Evolutionary conservation across 2,888 invertebrate species (phyloP).

Genomic region (Malthinus flaveolus): DNA sequence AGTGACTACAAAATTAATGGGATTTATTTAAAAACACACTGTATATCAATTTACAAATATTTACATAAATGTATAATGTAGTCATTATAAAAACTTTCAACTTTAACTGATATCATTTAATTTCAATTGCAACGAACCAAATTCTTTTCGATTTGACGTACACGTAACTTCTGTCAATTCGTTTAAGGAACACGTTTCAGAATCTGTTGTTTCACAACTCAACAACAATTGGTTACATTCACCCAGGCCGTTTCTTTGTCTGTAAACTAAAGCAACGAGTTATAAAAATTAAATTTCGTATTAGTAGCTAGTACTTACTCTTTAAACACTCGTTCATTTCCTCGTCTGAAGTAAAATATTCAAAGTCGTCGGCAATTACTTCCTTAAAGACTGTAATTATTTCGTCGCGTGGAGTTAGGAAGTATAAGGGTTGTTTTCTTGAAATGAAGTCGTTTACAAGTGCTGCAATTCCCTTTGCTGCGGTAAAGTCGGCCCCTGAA

Average conservation of each 20-base stretch:
- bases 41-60: too few species aligned
- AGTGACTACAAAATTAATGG: too few species aligned
- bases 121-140: too few species aligned
- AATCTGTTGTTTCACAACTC: constrained; percentile 13
- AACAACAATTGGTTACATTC: constrained; percentile 22
- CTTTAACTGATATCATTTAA: too few species aligned
- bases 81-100: too few species aligned
- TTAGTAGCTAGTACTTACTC: constrained; percentile 48
- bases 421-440: constrained; percentile 72
- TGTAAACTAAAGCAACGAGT: constrained; percentile 19
- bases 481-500: constrained; percentile 81
- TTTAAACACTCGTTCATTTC: constrained; percentile 64
- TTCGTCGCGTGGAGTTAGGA: constrained; percentile 68
- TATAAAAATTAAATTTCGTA: neutral
- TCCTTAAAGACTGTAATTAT: constrained; percentile 72
- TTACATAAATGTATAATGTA: too few species aligned
- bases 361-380: constrained; percentile 66
- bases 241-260: constrained; percentile 10
- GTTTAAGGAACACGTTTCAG: constrained; percentile 8
- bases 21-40: too few species aligned
- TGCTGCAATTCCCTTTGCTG: constrained; percentile 81
- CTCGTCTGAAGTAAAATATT: constrained; percentile 60
- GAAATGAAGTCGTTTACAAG: constrained; percentile 71
- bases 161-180: constrained; percentile 28
- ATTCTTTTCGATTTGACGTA: neutral